Base-by-base conservation (phyloP, 2,888 invertebrate species). In the Homarus gammarus region DNA sequence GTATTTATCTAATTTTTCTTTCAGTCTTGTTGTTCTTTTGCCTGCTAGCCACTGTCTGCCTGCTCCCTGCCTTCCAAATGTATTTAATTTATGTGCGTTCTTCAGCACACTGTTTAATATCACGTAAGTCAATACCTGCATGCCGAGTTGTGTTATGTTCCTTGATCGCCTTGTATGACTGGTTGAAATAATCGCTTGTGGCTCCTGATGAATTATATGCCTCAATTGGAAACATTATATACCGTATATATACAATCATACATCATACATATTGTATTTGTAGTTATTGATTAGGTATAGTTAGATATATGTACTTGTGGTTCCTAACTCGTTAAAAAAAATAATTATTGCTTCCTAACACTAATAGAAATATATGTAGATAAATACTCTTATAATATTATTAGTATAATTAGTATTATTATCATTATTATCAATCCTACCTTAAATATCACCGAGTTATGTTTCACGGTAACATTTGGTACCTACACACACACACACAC, bases 1-100 rank as follows among this genome's bases (percentile, higher is more conserved):
- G 12, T 33, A 18, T 51, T 31, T 75, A 38, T 38, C 36, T 61
- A 18, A 61, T 84, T 84, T 84, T 56, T 73, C 56, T 84, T 84
- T 84, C 84, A 84, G 84, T 84, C 84, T 75, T 84, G 84, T 75
- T 84, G 84, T 73, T 51, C 78, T 68, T 78, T 56, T 86, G 70
- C 79, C 56, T 86, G 70, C 78, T 70, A 70, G 86, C 68, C 64
- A 78, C 78, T 70, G 77, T 56, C 79, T 51, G 36, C 86, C 79
- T 78, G 38, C 84, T 49, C 27, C 78, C 79, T 72, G 51, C 79
- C 79, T 79, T 72, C 83, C 72, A 72, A 49, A 40, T 49, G n/a
- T 49, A 27, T 78, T 44, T 70, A 72, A 36, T 86, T 38, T 70
- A 49, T 68, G 36, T 49, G 38, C 61, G 38, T 75, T 51, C 75